Conservation (phyloP, 2,888 invertebrate genomes). For the Cryptus viduatorius region DNA sequence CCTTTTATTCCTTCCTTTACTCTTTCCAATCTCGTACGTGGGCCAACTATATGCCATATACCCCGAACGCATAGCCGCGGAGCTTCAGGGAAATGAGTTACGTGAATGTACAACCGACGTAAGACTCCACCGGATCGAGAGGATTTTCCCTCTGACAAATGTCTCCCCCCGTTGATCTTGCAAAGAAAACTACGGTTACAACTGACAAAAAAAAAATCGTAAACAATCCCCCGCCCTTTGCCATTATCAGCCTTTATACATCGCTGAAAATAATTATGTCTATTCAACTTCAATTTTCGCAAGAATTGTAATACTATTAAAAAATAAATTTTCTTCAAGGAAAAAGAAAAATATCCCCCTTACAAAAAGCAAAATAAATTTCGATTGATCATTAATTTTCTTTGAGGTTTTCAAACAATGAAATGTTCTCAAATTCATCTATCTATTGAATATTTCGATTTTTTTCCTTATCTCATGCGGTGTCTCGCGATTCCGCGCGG, state of each 20-base stretch:
- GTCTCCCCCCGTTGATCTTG: background rate
- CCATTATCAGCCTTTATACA: too few species aligned
- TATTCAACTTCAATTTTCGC: background rate
- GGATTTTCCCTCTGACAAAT: conserved; percentile 47
- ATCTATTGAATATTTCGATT: background rate
- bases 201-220: background rate
- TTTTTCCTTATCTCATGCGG: background rate
- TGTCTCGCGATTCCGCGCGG: conserved; percentile 15
- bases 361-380: background rate
- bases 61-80: background rate
- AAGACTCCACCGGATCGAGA: conserved; percentile 34
- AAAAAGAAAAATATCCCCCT: too few species aligned
- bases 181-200: background rate
- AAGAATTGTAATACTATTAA: background rate
- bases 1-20: conserved; percentile 21
- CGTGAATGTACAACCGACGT: conserved; percentile 42
- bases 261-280: background rate
- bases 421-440: background rate
- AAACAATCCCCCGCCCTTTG: background rate
- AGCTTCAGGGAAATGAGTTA: conserved; percentile 52
- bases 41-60: conserved; percentile 1
- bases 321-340: too few species aligned
- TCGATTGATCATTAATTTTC: background rate
- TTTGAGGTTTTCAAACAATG: background rate
- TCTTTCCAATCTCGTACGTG: conserved; percentile 58